phyloP scores from a whole-genome alignment of 30 jellyfish, hydroid and myxozoan species.

The Aurelia sp. region DNA sequence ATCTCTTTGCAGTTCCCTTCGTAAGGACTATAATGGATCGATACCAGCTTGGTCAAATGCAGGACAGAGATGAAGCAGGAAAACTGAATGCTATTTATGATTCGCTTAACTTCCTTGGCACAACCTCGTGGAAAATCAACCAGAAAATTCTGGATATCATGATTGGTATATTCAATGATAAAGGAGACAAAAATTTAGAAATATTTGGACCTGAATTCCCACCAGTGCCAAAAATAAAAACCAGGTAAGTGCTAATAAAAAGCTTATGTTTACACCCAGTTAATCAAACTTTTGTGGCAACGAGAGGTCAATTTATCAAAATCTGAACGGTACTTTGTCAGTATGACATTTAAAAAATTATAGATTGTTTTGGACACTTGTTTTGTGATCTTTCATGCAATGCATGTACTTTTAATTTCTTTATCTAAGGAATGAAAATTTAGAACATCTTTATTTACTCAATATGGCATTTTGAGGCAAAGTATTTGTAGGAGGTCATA shows the following conservation, averaged over 20 bases:
- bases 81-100: conserved; percentile 69
- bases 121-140: conserved; percentile 91
- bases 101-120: conserved; percentile 81
- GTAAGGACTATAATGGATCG: conserved; percentile 90
- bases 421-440: too few species aligned
- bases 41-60: conserved; percentile 60
- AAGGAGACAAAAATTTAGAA: conserved; percentile 74
- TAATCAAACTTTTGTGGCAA: too few species aligned
- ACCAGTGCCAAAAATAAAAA: conserved; percentile 45
- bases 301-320: too few species aligned
- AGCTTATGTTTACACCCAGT: too few species aligned
- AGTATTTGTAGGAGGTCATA: too few species aligned
- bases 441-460: too few species aligned
- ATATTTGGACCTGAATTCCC: conserved; percentile 83
- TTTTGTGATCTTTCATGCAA: too few species aligned
- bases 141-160: conserved; percentile 76
- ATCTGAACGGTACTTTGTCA: too few species aligned
- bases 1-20: conserved; percentile 55
- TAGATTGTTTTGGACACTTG: too few species aligned
- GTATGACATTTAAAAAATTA: too few species aligned
- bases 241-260: conserved; percentile 28
- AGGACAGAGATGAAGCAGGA: conserved; percentile 66
- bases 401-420: too few species aligned
- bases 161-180: conserved; percentile 80
- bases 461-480: too few species aligned